Conservation (phyloP, 2,113 vertebrate species). For the Haemorhous mexicanus region DNA sequence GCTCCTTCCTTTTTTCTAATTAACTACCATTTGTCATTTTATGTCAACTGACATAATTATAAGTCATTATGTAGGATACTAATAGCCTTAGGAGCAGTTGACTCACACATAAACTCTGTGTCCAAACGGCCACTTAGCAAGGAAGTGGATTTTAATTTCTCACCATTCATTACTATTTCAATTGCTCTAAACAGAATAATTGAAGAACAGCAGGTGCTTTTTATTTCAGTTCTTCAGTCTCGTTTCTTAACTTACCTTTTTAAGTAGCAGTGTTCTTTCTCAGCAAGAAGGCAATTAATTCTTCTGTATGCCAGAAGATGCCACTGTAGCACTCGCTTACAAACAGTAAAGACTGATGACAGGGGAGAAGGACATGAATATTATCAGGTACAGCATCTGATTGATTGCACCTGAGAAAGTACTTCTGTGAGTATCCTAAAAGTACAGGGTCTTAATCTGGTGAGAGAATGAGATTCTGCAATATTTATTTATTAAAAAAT, state of each 20-base stretch:
- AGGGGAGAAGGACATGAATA: not conserved
- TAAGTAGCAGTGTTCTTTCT: not conserved
- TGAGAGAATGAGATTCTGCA: conserved; percentile 7
- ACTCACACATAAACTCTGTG: not conserved
- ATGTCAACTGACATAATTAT: not conserved
- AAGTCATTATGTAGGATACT: not conserved
- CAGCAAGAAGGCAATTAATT: not conserved
- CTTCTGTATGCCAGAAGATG: conserved; percentile 65
- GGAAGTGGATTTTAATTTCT: conserved; percentile 9
- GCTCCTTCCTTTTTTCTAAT: not conserved
- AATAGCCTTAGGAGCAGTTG: not conserved
- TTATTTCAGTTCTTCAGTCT: not conserved
- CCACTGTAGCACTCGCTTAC: conserved; percentile 58
- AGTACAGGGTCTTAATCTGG: not conserved
- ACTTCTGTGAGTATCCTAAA: not conserved
- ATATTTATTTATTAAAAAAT: not conserved
- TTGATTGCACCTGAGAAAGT: not conserved
- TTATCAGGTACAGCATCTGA: not conserved
- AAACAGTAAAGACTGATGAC: not conserved
- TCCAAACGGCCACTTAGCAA: not conserved
- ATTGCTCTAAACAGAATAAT: not conserved
- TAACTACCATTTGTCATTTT: conserved; percentile 2
- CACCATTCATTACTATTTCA: not conserved
- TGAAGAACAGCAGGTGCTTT: not conserved
- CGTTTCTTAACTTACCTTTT: not conserved